phyloP scores from a whole-genome alignment of 35 echinoderm and acorn worm genomes.

The Apostichopus parvimensis region DNA sequence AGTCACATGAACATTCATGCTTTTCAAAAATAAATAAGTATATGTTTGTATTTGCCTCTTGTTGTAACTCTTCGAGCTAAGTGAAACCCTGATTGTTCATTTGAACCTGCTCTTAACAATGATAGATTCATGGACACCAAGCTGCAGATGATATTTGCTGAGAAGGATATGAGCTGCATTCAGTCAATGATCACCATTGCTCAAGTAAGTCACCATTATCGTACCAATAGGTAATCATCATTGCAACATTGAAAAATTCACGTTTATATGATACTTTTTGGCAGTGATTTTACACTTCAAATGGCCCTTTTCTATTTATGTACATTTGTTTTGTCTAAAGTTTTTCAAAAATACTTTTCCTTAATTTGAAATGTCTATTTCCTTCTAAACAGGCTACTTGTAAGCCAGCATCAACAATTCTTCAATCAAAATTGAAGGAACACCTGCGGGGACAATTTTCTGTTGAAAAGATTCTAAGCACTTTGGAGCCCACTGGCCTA shows the following conservation, averaged over 20 bases:
- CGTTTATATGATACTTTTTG: too few species aligned
- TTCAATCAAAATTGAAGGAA: conserved; percentile 1
- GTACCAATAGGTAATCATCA: neutral
- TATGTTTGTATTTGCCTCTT: neutral
- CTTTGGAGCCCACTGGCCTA: conserved; percentile 27
- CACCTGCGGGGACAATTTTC: neutral
- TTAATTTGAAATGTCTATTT: neutral
- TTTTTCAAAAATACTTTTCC: neutral
- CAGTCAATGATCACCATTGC: conserved; percentile 50
- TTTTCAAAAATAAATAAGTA: too few species aligned
- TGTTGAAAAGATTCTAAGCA: neutral
- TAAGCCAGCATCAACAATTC: conserved; percentile 38
- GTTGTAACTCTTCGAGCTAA: neutral
- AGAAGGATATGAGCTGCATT: conserved; percentile 15
- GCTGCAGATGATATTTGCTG: conserved; percentile 21
- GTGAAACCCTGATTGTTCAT: too few species aligned
- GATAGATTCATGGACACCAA: conserved; percentile 25
- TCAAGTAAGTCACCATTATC: conserved; percentile 30
- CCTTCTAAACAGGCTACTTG: conserved; percentile 34
- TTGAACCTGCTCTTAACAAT: neutral
- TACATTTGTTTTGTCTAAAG: neutral
- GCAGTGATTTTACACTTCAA: too few species aligned
- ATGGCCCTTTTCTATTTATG: neutral
- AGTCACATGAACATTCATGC: too few species aligned
- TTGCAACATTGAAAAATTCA: neutral